A percentile compares a stretch with the other conserved stretches of the same genome.
Evolutionary conservation across 2,113 vertebrate species (phyloP).

Genomic region (Nymphicus hollandicus): DNA sequence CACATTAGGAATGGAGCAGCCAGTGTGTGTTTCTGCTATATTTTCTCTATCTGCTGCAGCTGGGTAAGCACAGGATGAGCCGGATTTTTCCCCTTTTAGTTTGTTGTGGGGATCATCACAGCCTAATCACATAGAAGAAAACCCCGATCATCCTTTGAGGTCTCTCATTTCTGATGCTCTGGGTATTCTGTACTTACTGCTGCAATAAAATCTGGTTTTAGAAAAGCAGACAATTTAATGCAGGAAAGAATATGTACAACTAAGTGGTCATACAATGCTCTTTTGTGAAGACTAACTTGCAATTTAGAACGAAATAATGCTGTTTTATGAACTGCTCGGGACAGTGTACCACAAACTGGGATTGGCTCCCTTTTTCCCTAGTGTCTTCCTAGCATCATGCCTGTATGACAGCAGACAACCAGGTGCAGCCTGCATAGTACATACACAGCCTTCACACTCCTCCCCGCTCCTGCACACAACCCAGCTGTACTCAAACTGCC

Average conservation of each 20-base stretch:
- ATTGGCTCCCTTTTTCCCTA: background rate
- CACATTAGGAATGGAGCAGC: background rate
- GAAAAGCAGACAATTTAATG: background rate
- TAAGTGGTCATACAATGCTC: background rate
- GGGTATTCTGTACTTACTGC: background rate
- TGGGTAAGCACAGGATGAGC: background rate
- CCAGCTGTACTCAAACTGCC: background rate
- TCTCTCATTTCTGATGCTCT: background rate
- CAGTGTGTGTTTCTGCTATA: background rate
- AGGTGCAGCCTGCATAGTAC: background rate
- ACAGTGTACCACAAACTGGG: background rate
- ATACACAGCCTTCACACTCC: background rate
- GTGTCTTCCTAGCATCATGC: background rate
- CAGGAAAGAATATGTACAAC: background rate
- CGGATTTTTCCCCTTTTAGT: background rate
- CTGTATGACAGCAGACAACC: background rate
- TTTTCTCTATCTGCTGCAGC: background rate
- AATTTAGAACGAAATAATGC: background rate
- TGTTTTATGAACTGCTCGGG: background rate
- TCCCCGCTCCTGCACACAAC: background rate
- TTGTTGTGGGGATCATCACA: background rate
- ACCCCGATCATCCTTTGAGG: fast-evolving
- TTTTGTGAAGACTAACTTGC: background rate
- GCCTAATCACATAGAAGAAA: background rate
- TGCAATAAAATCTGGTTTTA: background rate